These are phyloP conservation scores for Oligia latruncula DNA, from an alignment of 2,888 invertebrate genomes.

Conservation along the genomic window DNA sequence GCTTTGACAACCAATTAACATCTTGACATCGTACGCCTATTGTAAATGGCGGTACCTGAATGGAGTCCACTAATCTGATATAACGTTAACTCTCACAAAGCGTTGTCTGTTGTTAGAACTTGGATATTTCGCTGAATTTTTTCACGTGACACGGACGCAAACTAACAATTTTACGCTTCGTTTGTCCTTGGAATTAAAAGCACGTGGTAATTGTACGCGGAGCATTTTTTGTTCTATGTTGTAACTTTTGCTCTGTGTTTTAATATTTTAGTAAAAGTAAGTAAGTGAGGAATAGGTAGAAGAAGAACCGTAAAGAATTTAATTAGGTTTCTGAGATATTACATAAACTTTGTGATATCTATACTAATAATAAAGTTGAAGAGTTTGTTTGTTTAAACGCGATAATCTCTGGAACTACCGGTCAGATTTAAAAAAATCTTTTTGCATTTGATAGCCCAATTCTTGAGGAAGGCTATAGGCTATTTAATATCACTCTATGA, in stretches of 20 bases:
- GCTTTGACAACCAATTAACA: conserved; percentile 74
- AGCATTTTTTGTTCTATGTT: conserved; percentile 19
- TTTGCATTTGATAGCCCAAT: too few species aligned
- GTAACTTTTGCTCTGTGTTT: not conserved
- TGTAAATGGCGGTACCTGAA: conserved; percentile 62
- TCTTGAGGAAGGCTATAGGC: too few species aligned
- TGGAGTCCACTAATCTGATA: conserved; percentile 73
- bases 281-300: not conserved
- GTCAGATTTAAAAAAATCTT: too few species aligned
- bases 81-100: conserved; percentile 70
- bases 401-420: too few species aligned
- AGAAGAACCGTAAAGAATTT: not conserved
- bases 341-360: not conserved
- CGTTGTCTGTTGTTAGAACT: conserved; percentile 67
- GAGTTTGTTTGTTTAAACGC: too few species aligned
- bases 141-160: conserved; percentile 53
- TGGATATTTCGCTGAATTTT: conserved; percentile 53
- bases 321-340: too few species aligned
- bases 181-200: conserved; percentile 48
- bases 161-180: conserved; percentile 53
- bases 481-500: too few species aligned
- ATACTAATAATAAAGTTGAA: too few species aligned
- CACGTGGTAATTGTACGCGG: conserved; percentile 21
- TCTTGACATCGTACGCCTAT: conserved; percentile 67
- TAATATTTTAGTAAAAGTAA: conserved; percentile 17